These are phyloP conservation scores for Petaurus breviceps DNA, from an alignment of 2,113 vertebrate genomes.

Conservation along the genomic window DNA sequence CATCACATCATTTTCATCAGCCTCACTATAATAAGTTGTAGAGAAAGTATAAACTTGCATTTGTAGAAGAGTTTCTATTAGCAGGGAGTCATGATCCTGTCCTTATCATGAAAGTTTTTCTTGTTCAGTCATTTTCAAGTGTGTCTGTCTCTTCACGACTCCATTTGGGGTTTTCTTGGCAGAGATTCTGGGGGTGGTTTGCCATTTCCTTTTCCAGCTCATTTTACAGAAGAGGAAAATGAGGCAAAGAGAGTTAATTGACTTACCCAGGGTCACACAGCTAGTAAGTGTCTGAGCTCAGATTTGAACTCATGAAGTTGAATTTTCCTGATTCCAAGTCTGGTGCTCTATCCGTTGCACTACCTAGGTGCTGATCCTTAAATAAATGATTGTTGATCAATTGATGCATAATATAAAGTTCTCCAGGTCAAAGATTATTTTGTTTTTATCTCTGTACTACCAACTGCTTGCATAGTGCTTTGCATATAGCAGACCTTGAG, in stretches of 20 bases:
- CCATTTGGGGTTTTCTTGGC: background rate
- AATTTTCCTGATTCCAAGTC: background rate
- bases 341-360: background rate
- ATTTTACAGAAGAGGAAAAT: background rate
- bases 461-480: background rate
- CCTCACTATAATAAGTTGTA: background rate
- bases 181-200: background rate
- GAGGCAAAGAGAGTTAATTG: background rate
- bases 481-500: background rate
- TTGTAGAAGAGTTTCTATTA: background rate
- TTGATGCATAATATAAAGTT: background rate
- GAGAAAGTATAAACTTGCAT: background rate
- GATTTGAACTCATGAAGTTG: background rate
- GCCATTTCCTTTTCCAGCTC: background rate
- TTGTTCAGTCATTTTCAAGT: background rate
- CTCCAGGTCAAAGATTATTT: background rate
- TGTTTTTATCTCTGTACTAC: background rate
- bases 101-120: background rate
- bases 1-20: background rate
- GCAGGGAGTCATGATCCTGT: background rate
- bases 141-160: background rate
- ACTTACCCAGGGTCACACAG: background rate
- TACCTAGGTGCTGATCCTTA: background rate
- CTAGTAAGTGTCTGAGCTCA: background rate
- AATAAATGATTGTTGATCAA: background rate